Conservation (phyloP, 2,113 vertebrate species). For the Athene cunicularia region DNA sequence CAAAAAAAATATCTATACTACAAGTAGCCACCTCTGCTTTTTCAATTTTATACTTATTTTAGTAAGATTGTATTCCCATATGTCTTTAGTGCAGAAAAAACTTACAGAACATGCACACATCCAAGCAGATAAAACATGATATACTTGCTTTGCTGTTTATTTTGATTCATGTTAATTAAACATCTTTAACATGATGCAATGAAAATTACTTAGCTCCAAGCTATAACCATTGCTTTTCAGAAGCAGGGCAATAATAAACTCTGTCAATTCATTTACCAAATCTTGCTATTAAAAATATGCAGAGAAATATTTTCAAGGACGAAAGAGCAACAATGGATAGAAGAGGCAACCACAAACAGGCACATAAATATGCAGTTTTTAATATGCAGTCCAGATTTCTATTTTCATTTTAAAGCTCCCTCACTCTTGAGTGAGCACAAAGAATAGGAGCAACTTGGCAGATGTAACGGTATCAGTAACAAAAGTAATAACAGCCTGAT, state of each 20-base stretch:
- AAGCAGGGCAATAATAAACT: not conserved
- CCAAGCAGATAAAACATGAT: not conserved
- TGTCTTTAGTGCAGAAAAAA: not conserved
- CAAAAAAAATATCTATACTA: not conserved
- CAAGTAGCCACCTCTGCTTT: not conserved
- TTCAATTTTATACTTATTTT: not conserved
- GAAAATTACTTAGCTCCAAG: constrained; percentile 22
- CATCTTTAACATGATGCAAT: not conserved
- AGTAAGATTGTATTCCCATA: not conserved
- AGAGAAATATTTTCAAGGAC: not conserved
- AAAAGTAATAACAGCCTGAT: not conserved
- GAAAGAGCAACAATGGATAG: not conserved
- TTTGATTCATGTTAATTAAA: constrained; percentile 56
- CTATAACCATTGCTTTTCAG: constrained; percentile 3
- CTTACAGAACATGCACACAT: not conserved
- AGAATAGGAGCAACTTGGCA: not conserved
- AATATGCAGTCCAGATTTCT: not conserved
- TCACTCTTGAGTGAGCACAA: constrained; percentile 26
- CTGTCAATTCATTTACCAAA: constrained; percentile 1
- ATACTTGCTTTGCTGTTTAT: not conserved
- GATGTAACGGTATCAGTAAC: not conserved
- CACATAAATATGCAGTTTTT: constrained; percentile 17
- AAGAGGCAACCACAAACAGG: not conserved
- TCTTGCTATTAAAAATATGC: not conserved
- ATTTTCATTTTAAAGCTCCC: constrained; percentile 27